These are phyloP conservation scores for Adelognathus sp. DNA, from an alignment of 2,888 invertebrate genomes.

Conservation along the genomic window DNA sequence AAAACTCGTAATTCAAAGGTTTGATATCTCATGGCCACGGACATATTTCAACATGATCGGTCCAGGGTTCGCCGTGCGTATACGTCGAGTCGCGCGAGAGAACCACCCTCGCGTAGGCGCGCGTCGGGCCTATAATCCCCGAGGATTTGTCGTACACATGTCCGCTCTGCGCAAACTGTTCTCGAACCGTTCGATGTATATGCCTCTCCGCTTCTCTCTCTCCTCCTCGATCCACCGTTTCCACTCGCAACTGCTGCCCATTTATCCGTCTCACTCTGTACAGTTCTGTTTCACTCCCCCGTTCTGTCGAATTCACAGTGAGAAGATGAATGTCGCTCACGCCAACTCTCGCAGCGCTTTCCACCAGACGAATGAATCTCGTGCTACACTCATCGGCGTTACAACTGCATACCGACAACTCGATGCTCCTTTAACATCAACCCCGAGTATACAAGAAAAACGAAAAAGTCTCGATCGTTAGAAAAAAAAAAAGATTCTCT, in stretches of 20 bases:
- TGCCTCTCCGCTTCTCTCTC: conserved; percentile 36
- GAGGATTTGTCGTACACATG: conserved; percentile 80
- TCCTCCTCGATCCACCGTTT: conserved; percentile 31
- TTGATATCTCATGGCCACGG: conserved; percentile 72
- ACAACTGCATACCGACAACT: conserved; percentile 12
- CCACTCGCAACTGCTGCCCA: conserved; percentile 22
- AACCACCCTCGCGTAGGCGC: conserved; percentile 41
- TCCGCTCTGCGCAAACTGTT: conserved; percentile 76
- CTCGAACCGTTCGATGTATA: conserved; percentile 77
- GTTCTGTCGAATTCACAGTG: conserved; percentile 66
- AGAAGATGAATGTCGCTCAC: conserved; percentile 75
- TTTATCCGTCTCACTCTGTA: conserved; percentile 21
- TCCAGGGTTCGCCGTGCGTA: conserved; percentile 56
- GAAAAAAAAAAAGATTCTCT: conserved; percentile 1
- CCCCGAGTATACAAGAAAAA: conserved; percentile 20
- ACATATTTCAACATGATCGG: conserved; percentile 76
- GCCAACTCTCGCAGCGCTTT: conserved; percentile 40
- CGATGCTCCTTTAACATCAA: conserved; percentile 52
- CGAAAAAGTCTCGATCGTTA: conserved; percentile 21
- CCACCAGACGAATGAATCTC: conserved; percentile 58
- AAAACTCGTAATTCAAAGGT: conserved; percentile 73
- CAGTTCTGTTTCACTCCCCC: neutral
- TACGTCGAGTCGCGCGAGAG: conserved; percentile 22
- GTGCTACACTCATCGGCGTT: conserved; percentile 20
- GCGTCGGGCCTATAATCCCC: conserved; percentile 74